Conservation (phyloP, 2,797 vertebrate genomes). For the Ptychobarbus kaznakovi region DNA sequence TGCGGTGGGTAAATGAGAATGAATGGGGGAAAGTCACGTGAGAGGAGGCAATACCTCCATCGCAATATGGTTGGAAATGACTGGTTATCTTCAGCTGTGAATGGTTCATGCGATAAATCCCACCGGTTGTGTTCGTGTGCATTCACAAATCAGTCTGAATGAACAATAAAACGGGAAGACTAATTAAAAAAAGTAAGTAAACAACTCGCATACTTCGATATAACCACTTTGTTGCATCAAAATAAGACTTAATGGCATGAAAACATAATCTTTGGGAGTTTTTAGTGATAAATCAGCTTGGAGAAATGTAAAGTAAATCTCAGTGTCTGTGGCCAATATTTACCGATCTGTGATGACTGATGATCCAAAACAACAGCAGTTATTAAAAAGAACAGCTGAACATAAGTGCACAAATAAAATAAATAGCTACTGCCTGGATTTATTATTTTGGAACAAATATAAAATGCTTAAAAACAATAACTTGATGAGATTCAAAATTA, state of each 20-base stretch:
- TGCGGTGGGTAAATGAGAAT: background rate
- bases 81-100: background rate
- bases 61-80: background rate
- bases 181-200: background rate
- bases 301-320: background rate
- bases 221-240: background rate
- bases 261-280: background rate
- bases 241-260: background rate
- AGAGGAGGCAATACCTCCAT: background rate
- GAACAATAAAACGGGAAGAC: background rate
- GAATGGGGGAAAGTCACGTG: background rate
- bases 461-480: background rate
- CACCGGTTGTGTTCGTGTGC: background rate
- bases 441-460: background rate
- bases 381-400: background rate
- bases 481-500: background rate
- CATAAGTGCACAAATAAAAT: background rate
- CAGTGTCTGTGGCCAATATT: background rate
- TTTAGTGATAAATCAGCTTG: background rate
- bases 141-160: background rate
- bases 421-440: background rate
- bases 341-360: background rate
- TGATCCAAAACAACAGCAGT: background rate
- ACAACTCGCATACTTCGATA: background rate
- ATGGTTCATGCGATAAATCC: background rate